phyloP scores from a whole-genome alignment of 2,113 vertebrate species.

The Ploceus nigricollis region DNA sequence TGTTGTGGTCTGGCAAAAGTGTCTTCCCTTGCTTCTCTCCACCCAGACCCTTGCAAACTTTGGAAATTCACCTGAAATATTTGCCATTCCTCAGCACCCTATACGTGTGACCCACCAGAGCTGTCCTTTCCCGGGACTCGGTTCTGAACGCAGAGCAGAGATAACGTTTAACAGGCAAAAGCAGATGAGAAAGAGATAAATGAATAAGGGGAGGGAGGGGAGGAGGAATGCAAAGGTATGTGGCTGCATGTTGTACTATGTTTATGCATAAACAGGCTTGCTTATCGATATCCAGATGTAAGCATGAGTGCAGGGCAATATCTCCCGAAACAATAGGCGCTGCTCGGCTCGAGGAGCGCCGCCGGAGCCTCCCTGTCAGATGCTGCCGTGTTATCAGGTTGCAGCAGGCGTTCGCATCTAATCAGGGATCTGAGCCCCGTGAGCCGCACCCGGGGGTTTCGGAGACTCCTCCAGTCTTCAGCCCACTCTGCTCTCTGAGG shows the following conservation, averaged over 20 bases:
- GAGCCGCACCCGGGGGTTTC: slow-evolving; percentile 10
- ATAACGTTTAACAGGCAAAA: neutral
- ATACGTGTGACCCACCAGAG: neutral
- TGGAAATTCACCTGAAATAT: neutral
- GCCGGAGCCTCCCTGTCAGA: slow-evolving; percentile 20
- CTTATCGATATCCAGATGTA: slow-evolving; percentile 47
- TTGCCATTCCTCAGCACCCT: neutral
- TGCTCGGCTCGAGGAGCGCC: neutral
- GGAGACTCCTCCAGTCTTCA: neutral
- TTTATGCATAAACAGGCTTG: slow-evolving; percentile 37
- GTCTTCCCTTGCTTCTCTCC: neutral
- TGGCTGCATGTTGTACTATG: slow-evolving; percentile 12
- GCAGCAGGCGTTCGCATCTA: slow-evolving; percentile 60
- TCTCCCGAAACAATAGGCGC: slow-evolving; percentile 29
- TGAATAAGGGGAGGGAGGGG: neutral
- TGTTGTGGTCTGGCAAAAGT: neutral
- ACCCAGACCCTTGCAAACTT: neutral
- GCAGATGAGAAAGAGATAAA: slow-evolving; percentile 33
- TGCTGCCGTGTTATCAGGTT: slow-evolving; percentile 40
- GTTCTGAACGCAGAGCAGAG: neutral
- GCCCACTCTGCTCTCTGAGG: neutral
- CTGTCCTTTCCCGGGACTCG: neutral
- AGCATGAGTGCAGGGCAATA: neutral
- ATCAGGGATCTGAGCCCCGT: slow-evolving; percentile 33
- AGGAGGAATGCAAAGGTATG: slow-evolving; percentile 34